These are phyloP conservation scores for Triplophysa tibetana DNA, from an alignment of 2,113 vertebrate species.

Conservation along the genomic window DNA sequence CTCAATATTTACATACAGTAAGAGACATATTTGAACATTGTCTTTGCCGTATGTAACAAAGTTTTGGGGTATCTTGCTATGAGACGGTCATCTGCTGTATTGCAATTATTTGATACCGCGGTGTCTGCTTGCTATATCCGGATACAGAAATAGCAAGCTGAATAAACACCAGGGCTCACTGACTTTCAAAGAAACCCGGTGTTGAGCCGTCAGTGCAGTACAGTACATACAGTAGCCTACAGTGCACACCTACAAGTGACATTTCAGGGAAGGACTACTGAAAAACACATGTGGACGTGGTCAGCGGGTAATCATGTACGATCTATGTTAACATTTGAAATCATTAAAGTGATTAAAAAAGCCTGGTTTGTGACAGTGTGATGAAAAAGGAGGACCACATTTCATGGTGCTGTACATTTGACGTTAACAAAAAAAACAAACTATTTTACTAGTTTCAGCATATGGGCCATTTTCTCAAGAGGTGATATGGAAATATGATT, in stretches of 20 bases:
- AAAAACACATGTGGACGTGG: background rate
- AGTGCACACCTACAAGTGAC: background rate
- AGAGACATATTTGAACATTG: constrained; percentile 51
- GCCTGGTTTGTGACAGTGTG: too few species aligned
- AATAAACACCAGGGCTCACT: constrained; percentile 67
- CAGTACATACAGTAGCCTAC: background rate
- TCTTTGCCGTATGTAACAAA: constrained; percentile 19
- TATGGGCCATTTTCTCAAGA: background rate
- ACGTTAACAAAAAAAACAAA: too few species aligned
- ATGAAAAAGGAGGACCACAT: too few species aligned
- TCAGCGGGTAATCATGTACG: background rate
- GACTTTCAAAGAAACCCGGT: constrained; percentile 63
- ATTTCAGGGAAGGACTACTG: background rate
- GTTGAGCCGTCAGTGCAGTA: background rate
- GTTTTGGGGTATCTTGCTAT: constrained; percentile 68
- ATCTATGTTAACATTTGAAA: background rate
- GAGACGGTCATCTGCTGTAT: constrained; percentile 72
- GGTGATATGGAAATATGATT: background rate
- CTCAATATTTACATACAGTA: constrained; percentile 8
- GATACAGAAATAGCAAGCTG: constrained; percentile 74
- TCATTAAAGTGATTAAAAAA: background rate
- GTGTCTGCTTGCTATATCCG: constrained; percentile 75
- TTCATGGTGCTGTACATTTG: too few species aligned
- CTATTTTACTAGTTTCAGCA: background rate
- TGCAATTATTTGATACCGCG: constrained; percentile 78